phyloP scores from a whole-genome alignment of 2,797 vertebrate species.

The Meriones psammophilus region DNA sequence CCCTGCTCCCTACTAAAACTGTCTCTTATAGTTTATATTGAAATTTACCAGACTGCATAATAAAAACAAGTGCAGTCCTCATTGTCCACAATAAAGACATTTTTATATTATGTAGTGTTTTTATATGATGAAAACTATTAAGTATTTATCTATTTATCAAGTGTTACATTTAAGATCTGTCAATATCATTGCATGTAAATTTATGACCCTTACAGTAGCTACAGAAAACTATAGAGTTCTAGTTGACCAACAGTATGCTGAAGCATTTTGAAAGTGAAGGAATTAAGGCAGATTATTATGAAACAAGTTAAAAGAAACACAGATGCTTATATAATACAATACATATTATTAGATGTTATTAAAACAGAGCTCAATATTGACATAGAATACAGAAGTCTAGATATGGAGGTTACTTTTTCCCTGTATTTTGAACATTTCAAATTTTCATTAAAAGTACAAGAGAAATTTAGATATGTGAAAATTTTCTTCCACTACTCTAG shows the following conservation, averaged over 20 bases:
- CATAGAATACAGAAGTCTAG: neutral
- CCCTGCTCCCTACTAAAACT: neutral
- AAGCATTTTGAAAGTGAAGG: neutral
- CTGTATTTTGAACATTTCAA: neutral
- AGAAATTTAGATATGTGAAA: neutral
- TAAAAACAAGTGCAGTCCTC: neutral
- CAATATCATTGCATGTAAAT: neutral
- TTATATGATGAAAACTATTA: neutral
- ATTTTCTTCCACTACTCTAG: neutral
- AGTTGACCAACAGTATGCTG: neutral
- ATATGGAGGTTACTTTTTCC: neutral
- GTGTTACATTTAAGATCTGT: neutral
- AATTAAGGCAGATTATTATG: conserved; percentile 12
- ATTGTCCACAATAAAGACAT: neutral
- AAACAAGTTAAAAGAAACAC: conserved; percentile 4
- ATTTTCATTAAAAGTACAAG: neutral
- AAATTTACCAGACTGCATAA: conserved; percentile 50
- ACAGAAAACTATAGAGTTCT: neutral
- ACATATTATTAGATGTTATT: neutral
- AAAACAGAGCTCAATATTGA: neutral
- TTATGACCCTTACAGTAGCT: fast-evolving
- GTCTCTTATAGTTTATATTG: neutral
- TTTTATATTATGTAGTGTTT: neutral
- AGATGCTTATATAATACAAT: neutral
- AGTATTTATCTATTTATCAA: neutral